Conservation (phyloP, 2,888 invertebrate genomes). For the Phlogophora meticulosa region DNA sequence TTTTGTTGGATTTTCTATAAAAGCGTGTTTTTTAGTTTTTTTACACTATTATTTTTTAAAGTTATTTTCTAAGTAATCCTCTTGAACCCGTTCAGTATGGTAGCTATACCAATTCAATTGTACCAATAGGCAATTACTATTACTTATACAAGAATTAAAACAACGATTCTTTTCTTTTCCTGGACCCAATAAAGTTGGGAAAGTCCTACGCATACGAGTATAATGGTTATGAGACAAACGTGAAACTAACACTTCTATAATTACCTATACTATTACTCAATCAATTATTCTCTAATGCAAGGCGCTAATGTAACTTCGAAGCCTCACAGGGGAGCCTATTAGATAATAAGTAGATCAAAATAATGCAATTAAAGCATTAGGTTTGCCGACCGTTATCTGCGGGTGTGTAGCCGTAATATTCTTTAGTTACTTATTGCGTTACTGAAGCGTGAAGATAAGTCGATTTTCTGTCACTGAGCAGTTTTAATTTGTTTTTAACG, state of each 20-base stretch:
- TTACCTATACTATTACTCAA: neutral
- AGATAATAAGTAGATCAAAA: slow-evolving; percentile 48
- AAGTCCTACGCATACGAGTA: too few relatives aligned
- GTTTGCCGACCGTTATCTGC: slow-evolving; percentile 2
- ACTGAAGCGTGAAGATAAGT: slow-evolving; percentile 40
- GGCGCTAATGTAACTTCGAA: slow-evolving; percentile 48
- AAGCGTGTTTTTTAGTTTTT: too few relatives aligned
- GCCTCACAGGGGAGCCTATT: slow-evolving; percentile 53
- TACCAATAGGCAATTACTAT: too few relatives aligned
- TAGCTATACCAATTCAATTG: too few relatives aligned
- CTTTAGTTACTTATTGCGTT: neutral
- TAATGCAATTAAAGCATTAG: slow-evolving; percentile 45
- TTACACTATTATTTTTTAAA: too few relatives aligned
- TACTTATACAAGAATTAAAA: too few relatives aligned
- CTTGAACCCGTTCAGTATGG: too few relatives aligned
- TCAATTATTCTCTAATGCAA: slow-evolving; percentile 38
- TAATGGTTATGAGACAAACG: too few relatives aligned
- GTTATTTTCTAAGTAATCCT: too few relatives aligned
- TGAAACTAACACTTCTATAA: neutral
- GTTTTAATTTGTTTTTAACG: neutral
- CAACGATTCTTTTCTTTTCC: too few relatives aligned
- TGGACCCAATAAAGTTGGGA: too few relatives aligned
- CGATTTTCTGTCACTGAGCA: slow-evolving; percentile 2
- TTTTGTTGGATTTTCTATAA: too few relatives aligned
- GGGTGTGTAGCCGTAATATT: neutral